Evolutionary conservation across 2,888 invertebrate species (phyloP).

Genomic region (Glyphotaelius pellucidus): DNA sequence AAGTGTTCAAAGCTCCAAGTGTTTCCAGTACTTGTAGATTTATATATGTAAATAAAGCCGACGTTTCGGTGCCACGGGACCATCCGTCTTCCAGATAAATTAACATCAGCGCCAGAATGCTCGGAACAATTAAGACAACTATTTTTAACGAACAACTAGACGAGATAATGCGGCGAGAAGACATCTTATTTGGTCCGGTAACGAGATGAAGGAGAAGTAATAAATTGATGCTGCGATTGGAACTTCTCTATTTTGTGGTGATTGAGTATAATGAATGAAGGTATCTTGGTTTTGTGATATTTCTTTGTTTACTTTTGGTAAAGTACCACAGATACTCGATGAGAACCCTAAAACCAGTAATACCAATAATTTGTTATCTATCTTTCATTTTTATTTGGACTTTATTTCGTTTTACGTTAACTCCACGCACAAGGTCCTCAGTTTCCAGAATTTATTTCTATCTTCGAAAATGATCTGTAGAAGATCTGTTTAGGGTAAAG

Average conservation of each 20-base stretch:
- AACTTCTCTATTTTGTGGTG: background rate
- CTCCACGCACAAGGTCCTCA: no score
- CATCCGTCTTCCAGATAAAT: constrained; percentile 54
- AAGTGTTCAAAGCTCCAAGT: background rate
- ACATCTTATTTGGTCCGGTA: constrained; percentile 2
- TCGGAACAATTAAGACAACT: constrained; percentile 39
- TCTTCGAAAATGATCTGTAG: no score
- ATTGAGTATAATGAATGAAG: background rate
- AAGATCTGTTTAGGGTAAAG: no score
- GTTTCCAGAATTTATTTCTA: no score
- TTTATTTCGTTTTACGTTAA: no score
- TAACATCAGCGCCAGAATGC: constrained; percentile 51
- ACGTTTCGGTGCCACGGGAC: constrained; percentile 41
- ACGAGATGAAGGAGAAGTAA: background rate
- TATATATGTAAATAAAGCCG: constrained; percentile 46
- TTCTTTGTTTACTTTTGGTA: background rate
- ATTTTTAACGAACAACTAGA: constrained; percentile 36
- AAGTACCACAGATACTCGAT: background rate
- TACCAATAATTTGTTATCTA: no score
- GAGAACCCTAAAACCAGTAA: no score
- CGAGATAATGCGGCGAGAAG: background rate
- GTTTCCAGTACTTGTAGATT: constrained; percentile 13
- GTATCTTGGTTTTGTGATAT: background rate
- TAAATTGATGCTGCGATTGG: background rate
- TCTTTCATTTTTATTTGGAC: no score